These are phyloP conservation scores for Papilio machaon DNA, from an alignment of 1,140 invertebrate genomes.

Conservation along the genomic window DNA sequence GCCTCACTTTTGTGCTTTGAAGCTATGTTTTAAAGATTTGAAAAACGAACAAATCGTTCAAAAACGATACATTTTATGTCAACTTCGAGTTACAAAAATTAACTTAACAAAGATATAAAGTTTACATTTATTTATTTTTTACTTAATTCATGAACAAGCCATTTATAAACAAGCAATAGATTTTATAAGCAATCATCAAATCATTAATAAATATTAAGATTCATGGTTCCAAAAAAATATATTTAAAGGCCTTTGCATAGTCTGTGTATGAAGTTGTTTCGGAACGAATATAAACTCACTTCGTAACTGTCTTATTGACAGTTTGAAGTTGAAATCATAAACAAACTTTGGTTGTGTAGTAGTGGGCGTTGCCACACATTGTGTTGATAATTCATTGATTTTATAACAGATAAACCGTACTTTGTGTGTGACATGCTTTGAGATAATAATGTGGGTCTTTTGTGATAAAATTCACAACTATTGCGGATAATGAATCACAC, in stretches of 20 bases:
- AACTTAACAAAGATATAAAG: not conserved
- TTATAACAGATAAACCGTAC: constrained; percentile 58
- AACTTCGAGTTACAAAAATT: no score
- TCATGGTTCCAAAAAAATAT: not conserved
- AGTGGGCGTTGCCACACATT: constrained; percentile 69
- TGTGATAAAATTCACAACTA: constrained; percentile 25
- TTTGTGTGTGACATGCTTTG: constrained; percentile 49
- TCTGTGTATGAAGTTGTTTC: not conserved
- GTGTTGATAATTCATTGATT: constrained; percentile 72
- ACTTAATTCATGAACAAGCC: not conserved
- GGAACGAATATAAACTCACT: not conserved
- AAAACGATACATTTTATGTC: not conserved
- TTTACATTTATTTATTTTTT: not conserved
- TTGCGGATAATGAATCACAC: not conserved
- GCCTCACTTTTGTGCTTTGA: no score
- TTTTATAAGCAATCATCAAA: not conserved
- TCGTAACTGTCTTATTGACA: constrained; percentile 35
- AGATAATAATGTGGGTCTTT: constrained; percentile 56
- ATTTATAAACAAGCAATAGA: not conserved
- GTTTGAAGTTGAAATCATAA: constrained; percentile 56
- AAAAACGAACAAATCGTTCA: constrained; percentile 7
- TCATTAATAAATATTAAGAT: not conserved
- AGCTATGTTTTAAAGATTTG: not conserved
- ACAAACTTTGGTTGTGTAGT: constrained; percentile 59
- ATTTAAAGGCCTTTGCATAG: not conserved